phyloP scores from a whole-genome alignment of 1,140 invertebrate genomes.

The Drosophila repletoides region DNA sequence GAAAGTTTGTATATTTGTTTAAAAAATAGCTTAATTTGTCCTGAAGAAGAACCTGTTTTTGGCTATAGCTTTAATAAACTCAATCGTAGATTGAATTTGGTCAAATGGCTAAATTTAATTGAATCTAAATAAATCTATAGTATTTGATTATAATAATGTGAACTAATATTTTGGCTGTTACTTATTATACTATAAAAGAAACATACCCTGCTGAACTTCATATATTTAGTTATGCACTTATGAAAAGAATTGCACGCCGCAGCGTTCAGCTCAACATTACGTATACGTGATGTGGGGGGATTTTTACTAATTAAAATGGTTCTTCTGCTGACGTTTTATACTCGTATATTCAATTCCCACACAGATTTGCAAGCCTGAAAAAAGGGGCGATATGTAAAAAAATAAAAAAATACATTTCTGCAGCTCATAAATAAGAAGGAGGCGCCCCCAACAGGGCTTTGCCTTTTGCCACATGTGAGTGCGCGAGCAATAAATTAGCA shows the following conservation, averaged over 20 bases:
- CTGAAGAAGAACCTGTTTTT: no score
- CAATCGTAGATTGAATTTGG: no score
- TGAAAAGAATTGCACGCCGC: not conserved
- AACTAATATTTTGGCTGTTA: not conserved
- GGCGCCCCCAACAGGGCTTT: not conserved
- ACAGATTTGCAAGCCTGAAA: constrained; percentile 57
- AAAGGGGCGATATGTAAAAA: constrained; percentile 36
- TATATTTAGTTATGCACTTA: constrained; percentile 7
- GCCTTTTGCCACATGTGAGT: constrained; percentile 50
- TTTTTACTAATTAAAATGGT: constrained; percentile 75
- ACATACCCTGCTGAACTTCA: not conserved
- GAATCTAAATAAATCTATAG: not conserved
- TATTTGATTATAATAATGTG: not conserved
- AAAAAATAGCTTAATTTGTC: no score
- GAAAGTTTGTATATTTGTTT: no score
- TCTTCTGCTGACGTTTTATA: constrained; percentile 60
- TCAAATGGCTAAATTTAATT: no score
- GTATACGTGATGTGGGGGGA: constrained; percentile 54
- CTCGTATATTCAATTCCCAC: constrained; percentile 50
- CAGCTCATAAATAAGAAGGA: constrained; percentile 69
- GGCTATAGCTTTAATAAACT: no score
- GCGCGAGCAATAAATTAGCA: constrained; percentile 68
- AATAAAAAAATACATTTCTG: constrained; percentile 41
- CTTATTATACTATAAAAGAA: not conserved
- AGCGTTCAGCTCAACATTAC: constrained; percentile 51